A percentile compares a stretch with the other conserved stretches of the same genome.
These are phyloP conservation scores for Heliconius aoede DNA, from an alignment of 2,888 invertebrate species.

Conservation along the genomic window DNA sequence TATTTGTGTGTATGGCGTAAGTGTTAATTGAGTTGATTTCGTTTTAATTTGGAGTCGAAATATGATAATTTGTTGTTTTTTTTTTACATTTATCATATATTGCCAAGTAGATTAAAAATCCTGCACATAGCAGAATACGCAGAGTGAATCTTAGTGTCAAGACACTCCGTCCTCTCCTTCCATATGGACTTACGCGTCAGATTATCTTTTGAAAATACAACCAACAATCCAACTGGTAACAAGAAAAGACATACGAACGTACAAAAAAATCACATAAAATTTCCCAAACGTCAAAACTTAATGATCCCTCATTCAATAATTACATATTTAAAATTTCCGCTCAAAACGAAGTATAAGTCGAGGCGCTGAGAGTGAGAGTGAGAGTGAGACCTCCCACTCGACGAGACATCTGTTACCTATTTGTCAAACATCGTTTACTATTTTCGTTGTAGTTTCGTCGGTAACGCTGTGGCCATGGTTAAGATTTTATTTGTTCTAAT, in stretches of 20 bases:
- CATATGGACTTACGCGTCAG: too few relatives aligned
- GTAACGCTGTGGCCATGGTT: conserved; percentile 48
- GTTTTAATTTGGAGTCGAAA: too few relatives aligned
- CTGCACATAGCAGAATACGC: not conserved
- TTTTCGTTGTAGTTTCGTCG: conserved; percentile 71
- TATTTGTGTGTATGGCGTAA: not conserved
- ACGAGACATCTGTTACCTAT: conserved; percentile 77
- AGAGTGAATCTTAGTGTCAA: not conserved
- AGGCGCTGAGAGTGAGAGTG: conserved; percentile 49
- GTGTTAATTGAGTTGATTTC: not conserved
- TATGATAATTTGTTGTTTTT: not conserved
- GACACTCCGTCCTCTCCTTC: too few relatives aligned
- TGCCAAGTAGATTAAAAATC: not conserved
- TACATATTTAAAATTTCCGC: conserved; percentile 24
- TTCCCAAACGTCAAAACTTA: not conserved
- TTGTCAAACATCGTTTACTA: conserved; percentile 80
- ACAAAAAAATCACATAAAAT: not conserved
- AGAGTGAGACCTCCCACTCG: conserved; percentile 50
- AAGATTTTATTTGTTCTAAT: too few relatives aligned
- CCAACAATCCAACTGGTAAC: too few relatives aligned
- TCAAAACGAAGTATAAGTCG: conserved; percentile 9
- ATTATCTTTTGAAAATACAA: too few relatives aligned
- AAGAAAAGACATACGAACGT: too few relatives aligned
- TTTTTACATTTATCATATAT: too few relatives aligned
- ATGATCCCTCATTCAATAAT: not conserved